Evolutionary conservation across 2,888 invertebrate genomes (phyloP), one percentile per base, ranked within the genome.

Genomic region (Phyto melanocephala): DNA sequence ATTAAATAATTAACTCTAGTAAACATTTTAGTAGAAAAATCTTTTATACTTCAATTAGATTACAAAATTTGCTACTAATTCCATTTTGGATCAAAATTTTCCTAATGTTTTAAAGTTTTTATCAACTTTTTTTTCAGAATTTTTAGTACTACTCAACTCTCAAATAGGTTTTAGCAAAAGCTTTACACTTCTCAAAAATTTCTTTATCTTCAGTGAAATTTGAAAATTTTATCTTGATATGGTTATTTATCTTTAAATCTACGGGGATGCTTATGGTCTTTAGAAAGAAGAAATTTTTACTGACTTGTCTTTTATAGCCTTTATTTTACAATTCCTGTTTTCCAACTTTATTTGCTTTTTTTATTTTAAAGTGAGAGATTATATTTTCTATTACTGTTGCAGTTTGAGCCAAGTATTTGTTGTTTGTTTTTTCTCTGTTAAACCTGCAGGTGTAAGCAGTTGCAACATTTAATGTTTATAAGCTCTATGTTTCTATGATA

Each of bases 391-490:
- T 71, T 63, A 37, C 70, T 40, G 47, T 45, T 63, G 54, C 71
- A 42, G 13, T 20, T 56, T 45, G 56, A 35, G 7, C 37, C 24
- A 63, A 63, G 24, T 62, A 52, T 22, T 40, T 68, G 40, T n/a
- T n/a, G 15, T 45, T 54, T 17, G n/a, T n/a, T 6, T 11, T 37
- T 24, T 24, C 50, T 50, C 28, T n/a, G n/a, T n/a, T n/a, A n/a
- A n/a, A n/a, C n/a, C n/a, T n/a, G n/a, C n/a, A n/a, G n/a, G n/a
- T n/a, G n/a, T n/a, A n/a, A n/a, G n/a, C n/a, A n/a, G 47, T 65
- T 22, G 78, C 40, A 37, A 28, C 7, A 50, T 78, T 28, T 58
- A 71, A 63, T 56, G 63, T 78, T 78, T 78, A 70, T 50, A 60
- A 67, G 56, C 42, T 56, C 20, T 20, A 37, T 11, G 28, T 24